phyloP scores from a whole-genome alignment of 2,797 vertebrate species.

The Chiroxiphia lanceolata region DNA sequence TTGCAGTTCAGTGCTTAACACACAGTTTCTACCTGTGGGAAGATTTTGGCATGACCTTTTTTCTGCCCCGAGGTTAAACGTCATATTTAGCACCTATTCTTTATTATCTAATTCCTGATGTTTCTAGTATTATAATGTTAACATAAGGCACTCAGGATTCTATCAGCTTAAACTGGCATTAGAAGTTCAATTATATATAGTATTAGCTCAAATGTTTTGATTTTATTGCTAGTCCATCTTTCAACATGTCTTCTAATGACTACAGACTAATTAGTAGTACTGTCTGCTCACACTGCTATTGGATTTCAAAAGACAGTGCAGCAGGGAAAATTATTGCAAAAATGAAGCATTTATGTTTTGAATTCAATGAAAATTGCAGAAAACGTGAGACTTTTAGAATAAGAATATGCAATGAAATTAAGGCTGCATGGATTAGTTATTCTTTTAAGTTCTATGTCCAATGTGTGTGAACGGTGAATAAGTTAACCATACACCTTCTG shows the following conservation, averaged over 20 bases:
- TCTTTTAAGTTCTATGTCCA: background rate
- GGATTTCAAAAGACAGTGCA: background rate
- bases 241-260: background rate
- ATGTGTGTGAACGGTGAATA: background rate
- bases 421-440: background rate
- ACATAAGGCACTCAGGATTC: background rate
- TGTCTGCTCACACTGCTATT: background rate
- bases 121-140: background rate
- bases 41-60: background rate
- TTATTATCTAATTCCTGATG: background rate
- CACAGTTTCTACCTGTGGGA: background rate
- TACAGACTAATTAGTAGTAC: background rate
- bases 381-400: background rate
- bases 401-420: background rate
- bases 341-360: background rate
- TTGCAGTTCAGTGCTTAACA: background rate
- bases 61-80: background rate
- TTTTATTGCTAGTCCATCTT: conserved; percentile 19
- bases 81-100: background rate
- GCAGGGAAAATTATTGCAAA: background rate
- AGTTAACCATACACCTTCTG: background rate
- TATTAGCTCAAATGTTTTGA: conserved; percentile 1
- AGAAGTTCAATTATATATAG: background rate
- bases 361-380: background rate
- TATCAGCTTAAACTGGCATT: background rate